A percentile compares a stretch with the other conserved stretches of the same genome.
These are phyloP conservation scores for Myrmophylax atrothorax DNA, from an alignment of 2,113 vertebrate genomes.

Conservation along the genomic window DNA sequence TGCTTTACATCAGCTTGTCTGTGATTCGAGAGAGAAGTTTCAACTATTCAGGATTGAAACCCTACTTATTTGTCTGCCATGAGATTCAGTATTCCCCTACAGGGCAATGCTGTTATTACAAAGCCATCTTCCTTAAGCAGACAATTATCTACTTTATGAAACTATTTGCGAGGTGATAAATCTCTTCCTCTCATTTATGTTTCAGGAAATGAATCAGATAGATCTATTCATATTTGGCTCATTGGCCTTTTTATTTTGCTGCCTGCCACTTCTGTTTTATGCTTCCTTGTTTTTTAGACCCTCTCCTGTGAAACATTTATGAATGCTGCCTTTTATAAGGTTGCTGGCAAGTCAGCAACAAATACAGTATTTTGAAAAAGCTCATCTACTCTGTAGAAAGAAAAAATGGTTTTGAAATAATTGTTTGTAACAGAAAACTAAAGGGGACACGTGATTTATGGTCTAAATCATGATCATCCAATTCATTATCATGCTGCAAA, in stretches of 20 bases:
- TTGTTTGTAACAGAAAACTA: neutral
- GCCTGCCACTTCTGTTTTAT: neutral
- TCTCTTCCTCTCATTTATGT: neutral
- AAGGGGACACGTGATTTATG: neutral
- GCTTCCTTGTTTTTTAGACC: neutral
- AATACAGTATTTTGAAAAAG: neutral
- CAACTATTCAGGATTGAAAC: neutral
- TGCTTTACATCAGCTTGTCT: neutral
- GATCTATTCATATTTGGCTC: neutral
- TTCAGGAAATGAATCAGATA: conserved; percentile 18
- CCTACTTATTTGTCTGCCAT: neutral
- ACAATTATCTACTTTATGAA: neutral
- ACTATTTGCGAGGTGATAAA: conserved; percentile 14
- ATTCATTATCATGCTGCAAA: neutral
- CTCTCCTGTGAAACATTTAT: neutral
- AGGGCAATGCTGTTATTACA: neutral
- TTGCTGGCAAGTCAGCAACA: conserved; percentile 12
- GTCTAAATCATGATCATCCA: neutral
- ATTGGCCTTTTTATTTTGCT: neutral
- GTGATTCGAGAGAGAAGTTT: neutral
- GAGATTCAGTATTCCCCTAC: neutral
- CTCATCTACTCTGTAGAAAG: neutral
- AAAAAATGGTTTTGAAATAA: neutral
- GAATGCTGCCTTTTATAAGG: neutral
- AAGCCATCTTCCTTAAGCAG: neutral